A percentile compares a stretch with the other conserved stretches of the same genome.
These are phyloP conservation scores for Drosophila macrospina DNA, from an alignment of 2,888 invertebrate genomes.

Conservation along the genomic window DNA sequence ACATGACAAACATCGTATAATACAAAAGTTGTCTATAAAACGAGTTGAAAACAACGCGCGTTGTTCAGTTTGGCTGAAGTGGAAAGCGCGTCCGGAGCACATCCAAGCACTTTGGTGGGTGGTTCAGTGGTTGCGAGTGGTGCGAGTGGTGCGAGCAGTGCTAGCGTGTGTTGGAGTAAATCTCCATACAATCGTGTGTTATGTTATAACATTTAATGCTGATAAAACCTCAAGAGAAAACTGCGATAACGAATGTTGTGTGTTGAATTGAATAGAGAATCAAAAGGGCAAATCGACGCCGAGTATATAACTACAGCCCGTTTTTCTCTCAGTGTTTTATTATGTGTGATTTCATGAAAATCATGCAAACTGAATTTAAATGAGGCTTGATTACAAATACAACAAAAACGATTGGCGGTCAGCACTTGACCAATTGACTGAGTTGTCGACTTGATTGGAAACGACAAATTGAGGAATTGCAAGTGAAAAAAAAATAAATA, in stretches of 20 bases:
- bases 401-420: constrained; percentile 55
- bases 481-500: constrained; percentile 20
- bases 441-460: constrained; percentile 64
- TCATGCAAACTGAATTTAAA: constrained; percentile 79
- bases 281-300: too few relatives aligned
- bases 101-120: constrained; percentile 12
- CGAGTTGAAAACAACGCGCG: constrained; percentile 56
- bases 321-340: constrained; percentile 41
- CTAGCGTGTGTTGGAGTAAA: constrained; percentile 6
- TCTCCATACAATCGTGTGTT: constrained; percentile 8
- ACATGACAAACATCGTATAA: constrained; percentile 18
- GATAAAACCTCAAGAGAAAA: constrained; percentile 3
- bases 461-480: constrained; percentile 52
- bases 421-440: constrained; percentile 80
- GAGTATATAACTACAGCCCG: neutral
- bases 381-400: constrained; percentile 75
- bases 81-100: constrained; percentile 45
- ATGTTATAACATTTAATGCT: constrained; percentile 4
- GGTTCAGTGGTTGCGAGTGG: constrained; percentile 7
- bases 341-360: constrained; percentile 65
- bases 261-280: constrained; percentile 3
- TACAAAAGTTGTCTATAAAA: constrained; percentile 67
- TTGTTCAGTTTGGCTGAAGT: constrained; percentile 53
- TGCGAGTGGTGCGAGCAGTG: neutral
- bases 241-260: constrained; percentile 1